Percentiles rank a stretch among this genome's conserved stretches.
These are phyloP conservation scores for Electrona antarctica DNA, from an alignment of 2,113 vertebrate genomes.

Conservation along the genomic window DNA sequence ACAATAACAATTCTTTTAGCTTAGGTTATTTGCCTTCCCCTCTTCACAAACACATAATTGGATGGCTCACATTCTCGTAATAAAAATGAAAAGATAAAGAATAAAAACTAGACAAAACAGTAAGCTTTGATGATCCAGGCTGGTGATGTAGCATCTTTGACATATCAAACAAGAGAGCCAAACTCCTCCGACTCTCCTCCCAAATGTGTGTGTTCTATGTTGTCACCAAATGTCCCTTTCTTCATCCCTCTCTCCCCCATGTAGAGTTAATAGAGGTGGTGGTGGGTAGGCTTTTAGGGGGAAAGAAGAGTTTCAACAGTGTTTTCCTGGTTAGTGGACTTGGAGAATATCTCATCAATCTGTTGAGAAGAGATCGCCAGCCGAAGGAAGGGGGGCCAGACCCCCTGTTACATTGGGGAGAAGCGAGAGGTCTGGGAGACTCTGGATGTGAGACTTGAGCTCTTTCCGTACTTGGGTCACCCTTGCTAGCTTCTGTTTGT, in stretches of 20 bases:
- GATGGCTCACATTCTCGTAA: conserved; percentile 26
- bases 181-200: conserved; percentile 50
- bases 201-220: conserved; percentile 26
- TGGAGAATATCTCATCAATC: conserved; percentile 79
- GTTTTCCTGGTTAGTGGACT: not conserved
- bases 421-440: conserved; percentile 94
- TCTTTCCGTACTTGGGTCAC: conserved; percentile 98
- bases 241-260: conserved; percentile 7
- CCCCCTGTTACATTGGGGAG: conserved; percentile 96
- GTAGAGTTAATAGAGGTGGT: conserved; percentile 17
- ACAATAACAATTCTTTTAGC: conserved; percentile 3
- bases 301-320: not conserved
- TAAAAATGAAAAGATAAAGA: conserved; percentile 34
- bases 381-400: conserved; percentile 94
- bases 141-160: conserved; percentile 70
- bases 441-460: conserved; percentile 99
- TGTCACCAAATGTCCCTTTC: conserved; percentile 32
- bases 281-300: not conserved
- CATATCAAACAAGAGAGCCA: conserved; percentile 18
- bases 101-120: conserved; percentile 61
- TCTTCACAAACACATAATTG: conserved; percentile 9
- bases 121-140: conserved; percentile 43
- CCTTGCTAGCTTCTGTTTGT: conserved; percentile 96
- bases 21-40: not conserved
- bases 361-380: conserved; percentile 97